Conservation (phyloP, 1,140 invertebrate species). For the Aphaenogaster floridana region DNA sequence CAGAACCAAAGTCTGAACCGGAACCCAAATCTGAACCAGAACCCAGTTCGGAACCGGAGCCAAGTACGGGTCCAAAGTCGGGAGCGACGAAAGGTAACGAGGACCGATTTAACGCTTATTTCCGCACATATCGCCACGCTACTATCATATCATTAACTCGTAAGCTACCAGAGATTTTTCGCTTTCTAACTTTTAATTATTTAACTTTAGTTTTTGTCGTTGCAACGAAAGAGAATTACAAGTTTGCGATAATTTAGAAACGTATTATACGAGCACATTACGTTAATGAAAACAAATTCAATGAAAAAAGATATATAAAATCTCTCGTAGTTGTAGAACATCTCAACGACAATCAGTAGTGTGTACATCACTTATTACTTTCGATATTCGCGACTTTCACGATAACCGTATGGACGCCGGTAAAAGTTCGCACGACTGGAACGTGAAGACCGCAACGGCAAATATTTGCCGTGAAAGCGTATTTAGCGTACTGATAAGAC, state of each 20-base stretch:
- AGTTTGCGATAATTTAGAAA: neutral
- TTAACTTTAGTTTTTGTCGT: neutral
- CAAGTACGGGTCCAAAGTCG: slow-evolving; percentile 78
- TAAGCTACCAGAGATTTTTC: slow-evolving; percentile 48
- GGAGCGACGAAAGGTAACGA: slow-evolving; percentile 81
- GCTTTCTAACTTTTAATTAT: slow-evolving; percentile 7
- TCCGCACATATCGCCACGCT: slow-evolving; percentile 59
- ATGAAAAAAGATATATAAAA: slow-evolving; percentile 27
- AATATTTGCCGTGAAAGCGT: slow-evolving; percentile 57
- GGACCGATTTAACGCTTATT: slow-evolving; percentile 63
- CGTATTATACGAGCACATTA: neutral
- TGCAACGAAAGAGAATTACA: neutral
- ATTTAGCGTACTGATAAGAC: slow-evolving; percentile 53
- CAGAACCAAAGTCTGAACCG: too few species aligned
- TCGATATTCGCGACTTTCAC: slow-evolving; percentile 54
- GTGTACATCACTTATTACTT: slow-evolving; percentile 37
- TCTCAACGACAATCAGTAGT: slow-evolving; percentile 32
- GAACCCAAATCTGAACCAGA: too few species aligned
- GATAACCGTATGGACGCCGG: slow-evolving; percentile 14
- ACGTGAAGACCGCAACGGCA: slow-evolving; percentile 33
- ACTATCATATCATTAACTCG: slow-evolving; percentile 57
- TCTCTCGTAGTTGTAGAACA: slow-evolving; percentile 51
- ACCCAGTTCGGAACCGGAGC: slow-evolving; percentile 84
- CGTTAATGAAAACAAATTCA: slow-evolving; percentile 3
- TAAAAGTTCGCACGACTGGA: slow-evolving; percentile 47